Base-by-base conservation (phyloP, 2,888 invertebrate genomes). In the Apamea anceps region DNA sequence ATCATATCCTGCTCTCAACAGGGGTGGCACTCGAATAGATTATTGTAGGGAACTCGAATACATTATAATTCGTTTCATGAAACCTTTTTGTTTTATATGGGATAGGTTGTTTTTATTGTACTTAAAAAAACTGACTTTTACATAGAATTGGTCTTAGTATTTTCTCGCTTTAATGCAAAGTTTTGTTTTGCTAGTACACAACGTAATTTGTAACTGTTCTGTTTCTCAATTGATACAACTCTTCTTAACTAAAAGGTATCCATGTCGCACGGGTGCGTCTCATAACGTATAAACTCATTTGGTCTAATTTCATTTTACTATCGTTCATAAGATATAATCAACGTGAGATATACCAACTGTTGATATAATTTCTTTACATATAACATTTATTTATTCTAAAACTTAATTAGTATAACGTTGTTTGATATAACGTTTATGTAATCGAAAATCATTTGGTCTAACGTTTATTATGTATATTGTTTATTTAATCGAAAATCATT, bases 1-100 rank as follows among this genome's bases (percentile, higher is more conserved):
- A 81, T 51, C 72, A 65, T 57, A 66, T 85, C 62, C 32, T n/a
- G 10, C 54, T 75, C 15, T n/a, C 1, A 57, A n/a, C n/a, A 79
- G 62, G 74, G 66, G 2, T 71, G 45, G 15, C 48, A 10, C 45
- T 15, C 25, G 15, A 8, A 10, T 10, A 45, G 1, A 10, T 66
- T 45, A 66, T 65, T 66, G 6, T 54, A 18, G 10, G 10, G 13
- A 48, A 28, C 37, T 37, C 37, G 37, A 37, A 21, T 37, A 25
- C 25, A 10, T 8, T 32, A 32, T 54, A 6, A 25, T n/a, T 54
- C 10, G 10, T 32, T 70, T 37, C 3, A 21, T 18, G 37, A n/a
- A 60, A 60, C 0, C 6, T n/a, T 18, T 21, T 60, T 37, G 12
- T 12, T 70, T 21, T n/a, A 0, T 37, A n/a, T 54, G 3, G 4